These are phyloP conservation scores for Lochmaea capreae DNA, from an alignment of 2,888 invertebrate species.

Conservation along the genomic window DNA sequence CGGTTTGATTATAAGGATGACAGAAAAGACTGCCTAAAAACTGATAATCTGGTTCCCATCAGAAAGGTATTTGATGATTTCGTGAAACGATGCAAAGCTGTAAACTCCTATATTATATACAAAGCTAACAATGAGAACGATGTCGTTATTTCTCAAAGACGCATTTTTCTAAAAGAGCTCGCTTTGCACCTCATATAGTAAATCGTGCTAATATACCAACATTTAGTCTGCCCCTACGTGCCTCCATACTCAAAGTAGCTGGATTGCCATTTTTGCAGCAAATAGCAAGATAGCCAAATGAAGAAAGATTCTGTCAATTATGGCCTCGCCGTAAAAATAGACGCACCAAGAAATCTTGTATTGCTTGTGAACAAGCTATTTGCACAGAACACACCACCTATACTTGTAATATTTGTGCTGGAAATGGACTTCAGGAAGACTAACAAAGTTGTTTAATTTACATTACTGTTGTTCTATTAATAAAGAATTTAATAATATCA, in stretches of 20 bases:
- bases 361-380: slow-evolving; percentile 12
- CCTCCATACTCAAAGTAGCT: slow-evolving; percentile 5
- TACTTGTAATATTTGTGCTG: too few species aligned
- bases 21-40: too few species aligned
- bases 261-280: slow-evolving; percentile 8
- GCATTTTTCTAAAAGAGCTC: slow-evolving; percentile 5
- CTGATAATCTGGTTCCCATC: too few species aligned
- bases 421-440: slow-evolving; percentile 5
- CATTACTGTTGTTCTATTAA: not conserved
- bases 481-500: not conserved
- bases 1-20: slow-evolving; percentile 14
- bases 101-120: slow-evolving; percentile 8
- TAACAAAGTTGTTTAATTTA: slow-evolving; percentile 8
- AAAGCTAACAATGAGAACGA: slow-evolving; percentile 12
- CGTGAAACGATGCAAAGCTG: not conserved
- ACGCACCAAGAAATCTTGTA: slow-evolving; percentile 14
- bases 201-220: slow-evolving; percentile 17
- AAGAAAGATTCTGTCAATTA: slow-evolving; percentile 12
- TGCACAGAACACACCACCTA: slow-evolving; percentile 15
- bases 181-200: slow-evolving; percentile 6
- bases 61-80: too few species aligned
- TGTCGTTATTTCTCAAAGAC: slow-evolving; percentile 9
- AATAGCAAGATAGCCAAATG: slow-evolving; percentile 1
- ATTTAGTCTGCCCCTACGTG: slow-evolving; percentile 10
- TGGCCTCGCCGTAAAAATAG: slow-evolving; percentile 10